Evolutionary conservation across 2,888 invertebrate species (phyloP), one percentile per base, ranked within the genome.

Genomic region (Netelia melanura): DNA sequence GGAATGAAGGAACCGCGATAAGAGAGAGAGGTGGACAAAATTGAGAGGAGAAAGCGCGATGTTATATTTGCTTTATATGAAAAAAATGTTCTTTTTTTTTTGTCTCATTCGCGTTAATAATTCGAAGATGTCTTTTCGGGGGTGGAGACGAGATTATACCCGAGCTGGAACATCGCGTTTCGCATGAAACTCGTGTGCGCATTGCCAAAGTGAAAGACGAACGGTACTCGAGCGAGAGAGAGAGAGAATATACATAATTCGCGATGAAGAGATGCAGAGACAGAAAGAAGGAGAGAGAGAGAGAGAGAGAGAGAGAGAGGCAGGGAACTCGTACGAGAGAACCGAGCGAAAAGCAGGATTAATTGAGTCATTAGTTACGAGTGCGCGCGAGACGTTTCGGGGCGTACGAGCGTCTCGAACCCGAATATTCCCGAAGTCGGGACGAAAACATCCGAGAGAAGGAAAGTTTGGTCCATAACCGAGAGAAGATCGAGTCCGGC

Each of bases 351-450:
- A 87, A 86, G 82, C 85, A 78, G 85, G 87, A 88, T 88, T 88
- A 88, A 88, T 88, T 88, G 87, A 88, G 88, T 88, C 87, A 88
- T 88, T 88, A 88, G 88, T 88, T 86, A 86, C 87, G 85, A 84
- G 86, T 87, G 87, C 81, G 86, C 78, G 82, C 78, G 86, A 71
- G 80, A 76, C 75, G 54, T 65, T 30, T 30, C 30, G 30, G 30
- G 5, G 62, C 58, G 76, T 75, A 25, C 67, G 67, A 70, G 67
- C 65, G 72, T 48, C 65, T 25, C 74, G 56, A 52, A 64, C 58
- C 71, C 72, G 79, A 81, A 61, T 56, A 54, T 14, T 14, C n/a
- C 54, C 54, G 2, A 56, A 80, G 75, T 30, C 21, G 43, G 44
- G 61, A 83, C 85, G 83, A 85, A 44, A 21, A 25, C 30, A 30